Base-by-base conservation (phyloP, 2,888 invertebrate genomes). In the Coecobrya sp. region DNA sequence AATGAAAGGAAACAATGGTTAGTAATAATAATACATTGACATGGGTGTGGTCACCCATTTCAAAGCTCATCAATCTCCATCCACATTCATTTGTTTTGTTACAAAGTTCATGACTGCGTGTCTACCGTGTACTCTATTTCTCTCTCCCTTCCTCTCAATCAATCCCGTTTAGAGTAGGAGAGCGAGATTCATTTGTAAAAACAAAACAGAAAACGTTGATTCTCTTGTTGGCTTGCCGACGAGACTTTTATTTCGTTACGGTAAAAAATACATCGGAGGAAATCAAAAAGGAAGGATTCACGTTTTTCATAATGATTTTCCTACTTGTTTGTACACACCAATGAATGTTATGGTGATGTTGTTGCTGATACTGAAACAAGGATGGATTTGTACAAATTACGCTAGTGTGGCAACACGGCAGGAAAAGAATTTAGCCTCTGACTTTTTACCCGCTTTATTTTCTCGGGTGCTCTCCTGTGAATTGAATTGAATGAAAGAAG, bases 41-140 rank as follows among this genome's bases (percentile, higher is more conserved):
- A 84, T 92, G 92, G 92, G 92, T 89, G 92, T 92, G 92, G 92
- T 92, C 92, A 65, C 85, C 89, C 85, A 92, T 92, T 92, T 86
- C 89, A 16, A 25, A 65, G 89, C 92, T 92, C 92, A 92, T 92
- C 92, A 92, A 92, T 92, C 92, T 92, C 92, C 81, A 92, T 92
- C 92, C 92, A 86, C 89, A 55, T 89, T 89, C 92, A 89, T 92
- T 89, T 86, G 86, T 79, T 82, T 81, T 55, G 45, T 68, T 85
- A 62, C 59, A 82, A 82, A 82, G 82, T 82, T 82, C 82, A 82
- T 62, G 82, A 82, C 82, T 82, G 59, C 62, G 36, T 30, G 81
- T 59, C 81, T 82, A 62, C 59, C 36, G 25, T 52, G 79, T 79
- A 79, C 79, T 79, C 79, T 79, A n/a, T n/a, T 19, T 45, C 19